Conservation (phyloP, 2,888 invertebrate species). For the Oithona nana region DNA sequence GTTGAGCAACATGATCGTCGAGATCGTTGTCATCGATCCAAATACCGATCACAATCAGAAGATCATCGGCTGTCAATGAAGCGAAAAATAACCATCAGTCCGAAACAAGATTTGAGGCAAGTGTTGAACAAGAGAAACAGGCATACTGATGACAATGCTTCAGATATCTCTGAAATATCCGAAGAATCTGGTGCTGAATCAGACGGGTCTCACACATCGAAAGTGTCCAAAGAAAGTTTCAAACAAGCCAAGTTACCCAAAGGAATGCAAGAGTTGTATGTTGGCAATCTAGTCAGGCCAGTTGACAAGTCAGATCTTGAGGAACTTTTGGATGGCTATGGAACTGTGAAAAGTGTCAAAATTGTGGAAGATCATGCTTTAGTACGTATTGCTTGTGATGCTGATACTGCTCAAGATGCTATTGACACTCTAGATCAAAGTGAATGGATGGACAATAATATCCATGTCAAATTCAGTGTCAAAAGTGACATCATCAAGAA, state of each 20-base stretch:
- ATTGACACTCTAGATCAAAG: neutral
- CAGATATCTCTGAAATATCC: too few species aligned
- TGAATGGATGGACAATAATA: slow-evolving; percentile 12
- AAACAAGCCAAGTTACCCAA: neutral
- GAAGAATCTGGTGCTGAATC: neutral
- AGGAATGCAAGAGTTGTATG: slow-evolving; percentile 4
- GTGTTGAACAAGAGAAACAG: neutral
- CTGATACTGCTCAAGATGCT: slow-evolving; percentile 3
- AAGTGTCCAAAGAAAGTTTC: neutral
- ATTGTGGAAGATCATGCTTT: neutral
- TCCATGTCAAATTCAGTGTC: neutral
- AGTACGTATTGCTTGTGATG: neutral
- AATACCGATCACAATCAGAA: neutral
- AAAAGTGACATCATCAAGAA: neutral
- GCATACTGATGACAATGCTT: neutral
- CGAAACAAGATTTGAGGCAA: neutral
- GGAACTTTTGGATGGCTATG: neutral
- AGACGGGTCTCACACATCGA: neutral
- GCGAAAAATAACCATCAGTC: neutral
- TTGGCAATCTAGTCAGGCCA: neutral
- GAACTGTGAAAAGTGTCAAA: neutral
- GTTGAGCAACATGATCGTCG: neutral
- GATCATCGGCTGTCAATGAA: neutral
- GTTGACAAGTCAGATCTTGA: slow-evolving; percentile 5
- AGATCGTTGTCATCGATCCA: neutral